A percentile compares a stretch with the other conserved stretches of the same genome.
Conservation (phyloP, 2,113 vertebrate genomes). For the Danio rerio region DNA sequence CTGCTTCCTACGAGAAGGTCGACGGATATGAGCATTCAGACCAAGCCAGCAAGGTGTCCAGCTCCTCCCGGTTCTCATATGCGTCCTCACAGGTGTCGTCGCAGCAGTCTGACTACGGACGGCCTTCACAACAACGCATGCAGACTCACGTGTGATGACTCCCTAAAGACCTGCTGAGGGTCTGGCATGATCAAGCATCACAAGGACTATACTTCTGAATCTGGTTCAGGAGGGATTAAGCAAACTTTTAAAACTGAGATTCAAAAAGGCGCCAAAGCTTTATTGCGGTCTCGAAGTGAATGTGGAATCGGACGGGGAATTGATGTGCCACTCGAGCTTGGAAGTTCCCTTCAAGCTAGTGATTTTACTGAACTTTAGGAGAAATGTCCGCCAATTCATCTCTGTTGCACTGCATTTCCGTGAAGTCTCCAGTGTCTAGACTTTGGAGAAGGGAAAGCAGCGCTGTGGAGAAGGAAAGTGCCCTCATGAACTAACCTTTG, state of each 20-base stretch:
- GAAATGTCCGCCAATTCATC: conserved; percentile 23
- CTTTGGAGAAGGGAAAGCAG: neutral
- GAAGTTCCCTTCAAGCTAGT: conserved; percentile 41
- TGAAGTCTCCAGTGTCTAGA: neutral
- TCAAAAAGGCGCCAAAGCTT: conserved; percentile 21
- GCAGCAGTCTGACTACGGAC: conserved; percentile 81
- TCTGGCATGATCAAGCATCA: conserved; percentile 51
- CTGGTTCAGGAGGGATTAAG: conserved; percentile 19
- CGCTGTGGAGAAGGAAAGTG: neutral
- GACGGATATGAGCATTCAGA: conserved; percentile 83
- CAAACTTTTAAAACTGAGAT: neutral
- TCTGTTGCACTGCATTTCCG: conserved; percentile 8
- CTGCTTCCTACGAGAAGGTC: conserved; percentile 81
- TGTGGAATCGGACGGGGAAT: conserved; percentile 31
- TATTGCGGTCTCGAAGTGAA: conserved; percentile 55
- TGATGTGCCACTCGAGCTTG: conserved; percentile 12
- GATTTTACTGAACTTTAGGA: conserved; percentile 35
- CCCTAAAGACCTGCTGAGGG: conserved; percentile 1
- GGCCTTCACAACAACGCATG: conserved; percentile 85
- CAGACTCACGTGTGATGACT: conserved; percentile 89
- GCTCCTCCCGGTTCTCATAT: conserved; percentile 85
- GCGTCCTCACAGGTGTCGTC: conserved; percentile 84
- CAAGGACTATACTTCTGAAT: conserved; percentile 27
- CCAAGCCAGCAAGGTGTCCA: conserved; percentile 80
- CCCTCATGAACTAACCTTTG: conserved; percentile 42